These are phyloP conservation scores for Albula glossodonta DNA, from an alignment of 2,113 vertebrate genomes.

Conservation along the genomic window DNA sequence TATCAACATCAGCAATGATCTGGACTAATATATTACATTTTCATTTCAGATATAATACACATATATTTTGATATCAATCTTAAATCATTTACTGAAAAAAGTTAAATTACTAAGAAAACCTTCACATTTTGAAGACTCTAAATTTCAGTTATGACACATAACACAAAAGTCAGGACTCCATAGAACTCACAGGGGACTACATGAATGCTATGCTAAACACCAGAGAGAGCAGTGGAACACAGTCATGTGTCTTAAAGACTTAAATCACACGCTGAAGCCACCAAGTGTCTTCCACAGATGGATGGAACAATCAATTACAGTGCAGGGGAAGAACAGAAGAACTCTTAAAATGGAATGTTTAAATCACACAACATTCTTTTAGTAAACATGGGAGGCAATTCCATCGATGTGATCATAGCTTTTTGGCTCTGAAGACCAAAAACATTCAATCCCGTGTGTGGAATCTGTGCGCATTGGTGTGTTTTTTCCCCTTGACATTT, in stretches of 20 bases:
- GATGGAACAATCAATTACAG: neutral
- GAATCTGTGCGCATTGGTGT: too few relatives aligned
- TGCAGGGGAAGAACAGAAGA: neutral
- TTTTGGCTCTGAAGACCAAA: too few relatives aligned
- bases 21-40: neutral
- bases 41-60: slow-evolving; percentile 1
- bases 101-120: neutral
- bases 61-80: neutral
- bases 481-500: neutral
- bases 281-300: neutral
- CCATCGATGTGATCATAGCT: neutral
- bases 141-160: slow-evolving; percentile 36
- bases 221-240: slow-evolving; percentile 12
- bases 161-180: slow-evolving; percentile 18
- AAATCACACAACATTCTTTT: neutral
- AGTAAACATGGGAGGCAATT: neutral
- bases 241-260: slow-evolving; percentile 1
- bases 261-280: neutral
- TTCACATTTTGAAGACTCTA: neutral
- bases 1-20: neutral
- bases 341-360: neutral
- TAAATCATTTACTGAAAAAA: neutral
- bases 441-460: neutral
- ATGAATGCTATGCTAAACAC: slow-evolving; percentile 19
- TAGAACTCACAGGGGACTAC: slow-evolving; percentile 16